A percentile compares a stretch with the other conserved stretches of the same genome.
Evolutionary conservation across 2,113 vertebrate genomes (phyloP).

Genomic region (Bettongia penicillata): DNA sequence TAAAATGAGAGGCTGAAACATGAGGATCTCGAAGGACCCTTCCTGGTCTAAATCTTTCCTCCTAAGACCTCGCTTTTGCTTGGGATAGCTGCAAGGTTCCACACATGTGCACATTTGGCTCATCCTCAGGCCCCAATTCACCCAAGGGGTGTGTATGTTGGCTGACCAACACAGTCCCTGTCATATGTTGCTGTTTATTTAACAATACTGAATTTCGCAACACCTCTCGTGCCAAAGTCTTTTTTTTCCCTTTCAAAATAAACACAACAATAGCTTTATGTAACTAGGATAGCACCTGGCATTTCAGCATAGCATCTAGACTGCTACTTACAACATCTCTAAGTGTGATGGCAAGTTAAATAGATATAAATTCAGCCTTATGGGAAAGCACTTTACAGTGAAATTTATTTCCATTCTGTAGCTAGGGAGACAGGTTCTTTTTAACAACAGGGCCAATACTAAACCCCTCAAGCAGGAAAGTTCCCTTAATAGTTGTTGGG

Average conservation of each 20-base stretch:
- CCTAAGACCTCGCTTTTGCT: background rate
- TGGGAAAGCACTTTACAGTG: background rate
- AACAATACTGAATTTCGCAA: background rate
- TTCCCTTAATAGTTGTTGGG: background rate
- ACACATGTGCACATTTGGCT: background rate
- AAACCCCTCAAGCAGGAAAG: background rate
- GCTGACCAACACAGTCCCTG: background rate
- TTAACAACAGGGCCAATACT: background rate
- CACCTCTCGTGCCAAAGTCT: background rate
- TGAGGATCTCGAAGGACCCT: background rate
- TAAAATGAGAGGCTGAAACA: background rate
- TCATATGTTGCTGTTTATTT: background rate
- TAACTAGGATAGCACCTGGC: background rate
- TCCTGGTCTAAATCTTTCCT: background rate
- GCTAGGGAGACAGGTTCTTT: background rate
- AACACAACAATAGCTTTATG: background rate
- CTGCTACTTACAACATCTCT: background rate
- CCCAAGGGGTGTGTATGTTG: background rate
- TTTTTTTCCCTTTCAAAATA: background rate
- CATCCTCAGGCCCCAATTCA: background rate
- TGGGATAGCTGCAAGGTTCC: background rate
- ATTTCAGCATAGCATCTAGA: background rate
- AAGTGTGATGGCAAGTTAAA: background rate
- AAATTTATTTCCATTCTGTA: background rate
- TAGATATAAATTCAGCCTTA: background rate